A percentile compares a stretch with the other conserved stretches of the same genome.
Conservation (phyloP, 2,888 invertebrate genomes). For the Panopea generosa region DNA sequence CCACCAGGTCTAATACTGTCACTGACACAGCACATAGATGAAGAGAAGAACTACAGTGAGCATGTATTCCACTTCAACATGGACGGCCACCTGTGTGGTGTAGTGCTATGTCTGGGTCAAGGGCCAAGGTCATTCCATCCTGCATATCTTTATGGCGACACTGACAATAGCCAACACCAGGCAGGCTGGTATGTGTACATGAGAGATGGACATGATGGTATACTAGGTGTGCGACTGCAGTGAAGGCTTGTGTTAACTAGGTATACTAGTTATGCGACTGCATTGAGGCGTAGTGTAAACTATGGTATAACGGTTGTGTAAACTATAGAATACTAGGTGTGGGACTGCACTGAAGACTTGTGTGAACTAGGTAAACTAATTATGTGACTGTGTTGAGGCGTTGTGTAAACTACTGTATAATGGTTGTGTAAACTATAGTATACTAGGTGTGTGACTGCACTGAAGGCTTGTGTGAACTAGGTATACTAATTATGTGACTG, state of each 20-base stretch:
- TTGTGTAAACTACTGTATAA: too few relatives aligned
- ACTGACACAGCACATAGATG: constrained; percentile 23
- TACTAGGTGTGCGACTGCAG: constrained; percentile 43
- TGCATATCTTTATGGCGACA: constrained; percentile 57
- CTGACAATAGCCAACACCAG: constrained; percentile 7
- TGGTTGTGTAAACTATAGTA: too few relatives aligned
- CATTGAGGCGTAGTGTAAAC: too few relatives aligned
- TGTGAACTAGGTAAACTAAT: too few relatives aligned
- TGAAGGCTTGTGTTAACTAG: not conserved
- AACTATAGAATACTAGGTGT: too few relatives aligned
- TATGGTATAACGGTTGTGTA: too few relatives aligned
- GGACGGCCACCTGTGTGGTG: constrained; percentile 56
- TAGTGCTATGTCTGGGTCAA: constrained; percentile 66
- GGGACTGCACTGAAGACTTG: too few relatives aligned
- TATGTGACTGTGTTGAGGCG: too few relatives aligned
- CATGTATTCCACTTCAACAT: constrained; percentile 63
- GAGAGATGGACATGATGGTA: constrained; percentile 71
- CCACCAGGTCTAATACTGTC: constrained; percentile 27
- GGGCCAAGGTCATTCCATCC: constrained; percentile 69
- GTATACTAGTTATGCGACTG: not conserved
- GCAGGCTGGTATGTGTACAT: constrained; percentile 67
- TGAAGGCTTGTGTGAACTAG: too few relatives aligned
- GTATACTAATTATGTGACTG: too few relatives aligned
- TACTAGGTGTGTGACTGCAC: too few relatives aligned
- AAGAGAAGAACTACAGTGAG: constrained; percentile 56